A percentile compares a stretch with the other conserved stretches of the same genome.
Evolutionary conservation across 2,797 vertebrate species (phyloP).

Genomic region (Fratercula arctica): DNA sequence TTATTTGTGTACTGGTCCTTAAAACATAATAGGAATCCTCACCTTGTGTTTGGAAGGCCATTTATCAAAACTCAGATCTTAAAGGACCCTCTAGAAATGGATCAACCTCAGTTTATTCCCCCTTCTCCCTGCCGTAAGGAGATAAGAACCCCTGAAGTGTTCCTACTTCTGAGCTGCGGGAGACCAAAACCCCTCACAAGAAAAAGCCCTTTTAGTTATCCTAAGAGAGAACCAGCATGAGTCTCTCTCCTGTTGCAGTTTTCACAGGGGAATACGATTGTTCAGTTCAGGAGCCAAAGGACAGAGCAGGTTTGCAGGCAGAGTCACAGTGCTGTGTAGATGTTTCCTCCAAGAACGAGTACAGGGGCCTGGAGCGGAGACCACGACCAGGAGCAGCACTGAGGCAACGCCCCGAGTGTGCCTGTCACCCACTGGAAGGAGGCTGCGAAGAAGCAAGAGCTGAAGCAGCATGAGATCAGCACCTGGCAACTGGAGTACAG

Average conservation of each 20-base stretch:
- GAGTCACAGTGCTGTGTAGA: neutral
- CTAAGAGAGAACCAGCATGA: neutral
- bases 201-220: neutral
- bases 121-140: neutral
- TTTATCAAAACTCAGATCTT: neutral
- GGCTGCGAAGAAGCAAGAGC: neutral
- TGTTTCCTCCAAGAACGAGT: neutral
- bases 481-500: neutral
- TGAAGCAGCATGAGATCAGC: conserved; percentile 1
- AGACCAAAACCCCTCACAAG: neutral
- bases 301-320: neutral
- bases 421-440: neutral
- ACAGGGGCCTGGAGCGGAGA: neutral
- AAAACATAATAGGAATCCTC: neutral
- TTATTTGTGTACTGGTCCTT: neutral
- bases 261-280: neutral
- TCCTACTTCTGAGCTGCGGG: neutral
- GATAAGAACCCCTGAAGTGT: neutral
- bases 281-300: neutral
- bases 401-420: neutral
- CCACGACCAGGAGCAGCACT: neutral
- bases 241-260: neutral
- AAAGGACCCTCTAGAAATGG: neutral
- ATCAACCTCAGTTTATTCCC: neutral
- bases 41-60: neutral